phyloP scores from a whole-genome alignment of 2,797 vertebrate species.

The Morus bassanus region DNA sequence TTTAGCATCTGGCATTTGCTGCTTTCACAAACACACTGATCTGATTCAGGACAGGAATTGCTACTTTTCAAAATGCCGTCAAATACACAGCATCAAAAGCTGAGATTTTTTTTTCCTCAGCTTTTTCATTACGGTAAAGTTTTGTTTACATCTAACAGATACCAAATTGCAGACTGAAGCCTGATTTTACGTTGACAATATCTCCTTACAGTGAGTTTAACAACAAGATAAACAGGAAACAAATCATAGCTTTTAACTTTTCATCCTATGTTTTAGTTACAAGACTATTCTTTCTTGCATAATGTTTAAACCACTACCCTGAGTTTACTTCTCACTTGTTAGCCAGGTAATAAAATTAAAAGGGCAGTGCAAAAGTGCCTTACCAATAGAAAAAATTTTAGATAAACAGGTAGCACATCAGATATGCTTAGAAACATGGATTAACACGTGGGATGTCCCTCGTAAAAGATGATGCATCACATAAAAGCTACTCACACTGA shows the following conservation, averaged over 20 bases:
- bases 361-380: background rate
- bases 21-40: background rate
- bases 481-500: background rate
- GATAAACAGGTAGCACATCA: background rate
- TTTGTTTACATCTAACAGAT: constrained; percentile 3
- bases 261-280: background rate
- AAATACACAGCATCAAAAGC: background rate
- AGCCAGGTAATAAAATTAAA: background rate
- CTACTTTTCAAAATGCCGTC: background rate
- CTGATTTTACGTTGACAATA: background rate
- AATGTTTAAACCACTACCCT: background rate
- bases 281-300: background rate
- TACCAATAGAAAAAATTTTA: background rate
- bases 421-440: background rate
- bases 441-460: background rate
- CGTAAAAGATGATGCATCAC: background rate
- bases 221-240: background rate
- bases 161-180: background rate
- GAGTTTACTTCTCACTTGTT: background rate
- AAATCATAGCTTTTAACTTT: background rate
- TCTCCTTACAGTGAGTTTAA: background rate
- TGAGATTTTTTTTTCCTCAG: background rate
- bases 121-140: background rate
- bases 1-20: background rate
- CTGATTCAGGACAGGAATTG: background rate